Base-by-base conservation (phyloP, 2,888 invertebrate genomes). In the Unio delphinus region DNA sequence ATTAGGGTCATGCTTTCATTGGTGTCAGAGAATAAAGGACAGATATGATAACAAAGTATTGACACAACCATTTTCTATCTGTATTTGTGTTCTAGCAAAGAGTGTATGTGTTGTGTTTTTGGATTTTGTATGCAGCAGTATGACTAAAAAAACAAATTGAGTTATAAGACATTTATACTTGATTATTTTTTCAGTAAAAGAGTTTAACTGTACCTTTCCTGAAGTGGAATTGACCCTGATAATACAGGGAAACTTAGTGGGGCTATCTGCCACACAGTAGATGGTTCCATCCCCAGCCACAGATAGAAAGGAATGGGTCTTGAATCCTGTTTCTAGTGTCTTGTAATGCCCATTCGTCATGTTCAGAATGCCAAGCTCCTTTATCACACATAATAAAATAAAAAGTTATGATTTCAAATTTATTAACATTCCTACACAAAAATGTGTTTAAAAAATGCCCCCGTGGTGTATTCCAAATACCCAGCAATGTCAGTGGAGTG, bases 221-320 rank as follows among this genome's bases (percentile, higher is more conserved):
- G 80, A 73, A 1, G 73, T 64, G n/a, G 82, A 70, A 65, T 87
- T 74, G 61, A 88, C 80, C 59, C 85, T 75, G 61, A 89, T 78
- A 20, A 90, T 76, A 71, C 80, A 81, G 18, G 83, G 80, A 68
- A 86, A 86, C 68, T 79, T 72, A n/a, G 80, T 83, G 0, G 87
- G 84, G 75, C 89, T 88, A 34, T 84, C 82, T 23, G 87, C 89
- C 4, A 86, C 81, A 67, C 85, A 86, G 76, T 86, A 89, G 0
- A 87, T 72, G 54, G 80, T 73, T 1, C 86, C 86, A 66, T 82
- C 79, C 15, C 73, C 65, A 17, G 80, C 75, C 66, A 82, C 75
- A 59, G 79, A 80, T 30, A 85, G 61, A 66, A 69, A 74, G 20
- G 65, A 61, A 71, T 84, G 84, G 64, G 65, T 73, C 4, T 65